Conservation (phyloP, 2,888 invertebrate species). For the Drosophila emarginata region DNA sequence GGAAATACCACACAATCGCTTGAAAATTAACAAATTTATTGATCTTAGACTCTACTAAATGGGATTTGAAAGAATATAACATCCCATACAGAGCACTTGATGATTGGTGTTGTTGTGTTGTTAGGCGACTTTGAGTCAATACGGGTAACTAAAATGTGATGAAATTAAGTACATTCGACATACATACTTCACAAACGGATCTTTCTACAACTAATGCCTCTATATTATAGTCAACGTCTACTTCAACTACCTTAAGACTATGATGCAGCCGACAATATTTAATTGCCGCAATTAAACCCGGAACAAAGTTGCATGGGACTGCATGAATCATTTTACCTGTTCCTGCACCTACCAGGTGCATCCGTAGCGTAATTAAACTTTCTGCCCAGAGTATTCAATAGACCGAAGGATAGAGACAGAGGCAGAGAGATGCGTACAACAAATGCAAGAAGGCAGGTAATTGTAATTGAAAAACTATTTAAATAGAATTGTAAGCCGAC, state of each 20-base stretch:
- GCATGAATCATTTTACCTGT: conserved; percentile 19
- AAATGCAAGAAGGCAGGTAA: background rate
- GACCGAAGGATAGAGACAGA: background rate
- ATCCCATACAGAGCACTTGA: too few relatives aligned
- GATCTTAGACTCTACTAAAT: too few relatives aligned
- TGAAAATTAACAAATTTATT: too few relatives aligned
- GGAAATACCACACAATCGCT: too few relatives aligned
- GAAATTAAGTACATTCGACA: too few relatives aligned
- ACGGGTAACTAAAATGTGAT: too few relatives aligned
- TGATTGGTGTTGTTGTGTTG: too few relatives aligned
- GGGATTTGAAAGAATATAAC: too few relatives aligned
- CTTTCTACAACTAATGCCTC: too few relatives aligned
- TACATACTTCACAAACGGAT: too few relatives aligned
- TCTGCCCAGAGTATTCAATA: conserved; percentile 11
- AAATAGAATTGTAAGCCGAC: background rate
- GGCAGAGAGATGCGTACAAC: background rate
- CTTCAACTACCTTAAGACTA: conserved; percentile 12
- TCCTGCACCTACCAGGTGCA: background rate
- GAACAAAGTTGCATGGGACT: conserved; percentile 22
- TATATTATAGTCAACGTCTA: background rate
- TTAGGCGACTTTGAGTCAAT: too few relatives aligned
- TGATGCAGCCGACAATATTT: conserved; percentile 30
- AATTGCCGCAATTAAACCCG: conserved; percentile 44
- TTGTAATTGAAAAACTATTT: background rate
- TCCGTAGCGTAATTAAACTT: conserved; percentile 27